These are phyloP conservation scores for Liopterus haemorrhoidalis DNA, from an alignment of 2,888 invertebrate genomes.

Conservation along the genomic window DNA sequence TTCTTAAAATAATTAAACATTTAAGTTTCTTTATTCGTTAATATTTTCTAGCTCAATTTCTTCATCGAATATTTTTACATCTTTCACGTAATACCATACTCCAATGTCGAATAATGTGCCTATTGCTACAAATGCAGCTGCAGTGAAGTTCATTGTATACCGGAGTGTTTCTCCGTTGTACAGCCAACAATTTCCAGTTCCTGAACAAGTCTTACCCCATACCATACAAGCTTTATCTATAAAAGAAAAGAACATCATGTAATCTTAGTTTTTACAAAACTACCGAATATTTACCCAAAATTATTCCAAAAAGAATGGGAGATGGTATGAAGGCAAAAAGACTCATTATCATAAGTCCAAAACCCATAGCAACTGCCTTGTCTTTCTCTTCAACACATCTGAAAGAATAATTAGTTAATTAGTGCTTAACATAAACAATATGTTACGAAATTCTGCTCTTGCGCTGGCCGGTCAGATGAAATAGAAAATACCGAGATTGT, in stretches of 20 bases:
- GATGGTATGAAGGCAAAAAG: constrained; percentile 69
- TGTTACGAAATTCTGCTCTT: neutral
- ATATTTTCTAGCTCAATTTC: constrained; percentile 49
- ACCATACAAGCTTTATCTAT: constrained; percentile 61
- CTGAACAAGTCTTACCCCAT: constrained; percentile 67
- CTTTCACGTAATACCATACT: constrained; percentile 64
- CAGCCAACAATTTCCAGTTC: constrained; percentile 68
- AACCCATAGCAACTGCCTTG: constrained; percentile 66
- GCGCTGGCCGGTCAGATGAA: neutral
- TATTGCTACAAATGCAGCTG: constrained; percentile 58
- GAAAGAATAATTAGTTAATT: constrained; percentile 24
- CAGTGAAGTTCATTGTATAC: constrained; percentile 59
- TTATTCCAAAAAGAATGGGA: constrained; percentile 68
- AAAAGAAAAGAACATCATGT: constrained; percentile 25
- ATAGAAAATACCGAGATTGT: neutral
- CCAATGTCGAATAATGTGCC: constrained; percentile 61
- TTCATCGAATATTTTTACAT: constrained; percentile 63
- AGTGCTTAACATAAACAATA: neutral
- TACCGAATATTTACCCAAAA: constrained; percentile 52
- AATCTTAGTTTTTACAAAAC: neutral
- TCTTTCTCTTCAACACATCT: constrained; percentile 68
- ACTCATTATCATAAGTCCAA: constrained; percentile 62
- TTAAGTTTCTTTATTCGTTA: no score
- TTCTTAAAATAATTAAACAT: neutral
- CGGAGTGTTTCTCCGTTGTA: constrained; percentile 62